These are phyloP conservation scores for Probaryconus sp. DNA, from an alignment of 1,140 invertebrate species.

Conservation along the genomic window DNA sequence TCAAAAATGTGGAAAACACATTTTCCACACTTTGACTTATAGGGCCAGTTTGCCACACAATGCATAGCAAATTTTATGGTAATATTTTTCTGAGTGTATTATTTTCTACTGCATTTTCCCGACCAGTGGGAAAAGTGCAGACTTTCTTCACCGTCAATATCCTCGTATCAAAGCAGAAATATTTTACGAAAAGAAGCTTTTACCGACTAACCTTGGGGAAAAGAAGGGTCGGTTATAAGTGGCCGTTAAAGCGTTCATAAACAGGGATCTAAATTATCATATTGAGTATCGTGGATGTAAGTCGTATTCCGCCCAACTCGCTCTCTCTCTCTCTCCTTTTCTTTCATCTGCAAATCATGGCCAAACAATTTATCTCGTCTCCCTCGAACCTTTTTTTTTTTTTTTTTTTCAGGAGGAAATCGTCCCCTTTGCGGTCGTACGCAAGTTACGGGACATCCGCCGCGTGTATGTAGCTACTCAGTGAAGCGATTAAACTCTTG, in stretches of 20 bases:
- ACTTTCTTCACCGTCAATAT: too few species aligned
- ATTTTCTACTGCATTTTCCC: too few species aligned
- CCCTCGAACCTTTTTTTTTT: conserved; percentile 17
- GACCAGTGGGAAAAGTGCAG: too few species aligned
- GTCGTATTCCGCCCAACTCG: not conserved
- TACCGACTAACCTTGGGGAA: too few species aligned
- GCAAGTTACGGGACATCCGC: conserved; percentile 61
- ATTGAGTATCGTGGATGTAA: conserved; percentile 19
- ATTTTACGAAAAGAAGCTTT: too few species aligned
- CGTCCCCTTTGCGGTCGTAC: conserved; percentile 59
- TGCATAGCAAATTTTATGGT: too few species aligned
- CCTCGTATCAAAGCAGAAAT: too few species aligned
- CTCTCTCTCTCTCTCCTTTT: conserved; percentile 22
- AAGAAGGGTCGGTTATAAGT: too few species aligned
- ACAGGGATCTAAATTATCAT: conserved; percentile 40
- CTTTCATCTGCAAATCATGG: conserved; percentile 59
- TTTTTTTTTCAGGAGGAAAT: conserved; percentile 49
- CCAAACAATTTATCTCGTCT: conserved; percentile 60
- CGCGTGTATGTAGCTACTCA: conserved; percentile 60
- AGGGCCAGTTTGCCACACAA: too few species aligned
- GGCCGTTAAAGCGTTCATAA: conserved; percentile 29
- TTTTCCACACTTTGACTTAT: too few species aligned
- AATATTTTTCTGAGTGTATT: too few species aligned
- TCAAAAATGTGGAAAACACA: too few species aligned
- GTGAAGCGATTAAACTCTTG: conserved; percentile 69